Conservation (phyloP, 2,113 vertebrate genomes). For the Corydoras maculifer region DNA sequence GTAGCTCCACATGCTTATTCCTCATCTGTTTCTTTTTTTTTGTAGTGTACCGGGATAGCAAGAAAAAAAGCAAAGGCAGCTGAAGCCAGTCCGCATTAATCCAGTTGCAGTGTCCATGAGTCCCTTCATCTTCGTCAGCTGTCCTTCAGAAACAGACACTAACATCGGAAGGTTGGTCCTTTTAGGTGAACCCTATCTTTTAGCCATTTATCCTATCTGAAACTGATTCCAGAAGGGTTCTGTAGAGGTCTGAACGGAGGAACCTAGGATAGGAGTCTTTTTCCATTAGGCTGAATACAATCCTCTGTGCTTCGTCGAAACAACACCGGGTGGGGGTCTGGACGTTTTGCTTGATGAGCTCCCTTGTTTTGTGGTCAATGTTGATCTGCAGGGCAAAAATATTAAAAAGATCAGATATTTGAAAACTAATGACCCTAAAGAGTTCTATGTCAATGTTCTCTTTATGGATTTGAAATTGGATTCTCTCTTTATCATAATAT, state of each 20-base stretch:
- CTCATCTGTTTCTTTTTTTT: not conserved
- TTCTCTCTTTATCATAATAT: too few species aligned
- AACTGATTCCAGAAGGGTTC: conserved; percentile 71
- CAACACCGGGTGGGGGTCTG: conserved; percentile 63
- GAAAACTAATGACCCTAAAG: too few species aligned
- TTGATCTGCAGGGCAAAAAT: conserved; percentile 69
- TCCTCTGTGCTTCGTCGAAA: conserved; percentile 78
- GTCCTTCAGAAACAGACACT: too few species aligned
- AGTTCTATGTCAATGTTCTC: too few species aligned
- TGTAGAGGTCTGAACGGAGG: conserved; percentile 78
- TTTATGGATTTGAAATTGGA: too few species aligned
- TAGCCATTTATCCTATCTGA: conserved; percentile 54
- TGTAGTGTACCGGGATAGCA: too few species aligned
- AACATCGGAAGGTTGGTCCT: not conserved
- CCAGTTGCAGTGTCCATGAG: too few species aligned
- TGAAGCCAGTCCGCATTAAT: too few species aligned
- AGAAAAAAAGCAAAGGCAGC: too few species aligned
- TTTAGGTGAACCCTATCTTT: not conserved
- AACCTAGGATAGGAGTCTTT: conserved; percentile 81
- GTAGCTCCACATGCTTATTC: not conserved
- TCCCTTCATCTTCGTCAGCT: too few species aligned
- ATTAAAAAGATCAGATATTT: too few species aligned
- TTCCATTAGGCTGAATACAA: conserved; percentile 78
- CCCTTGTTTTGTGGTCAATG: conserved; percentile 76
- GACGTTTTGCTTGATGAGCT: conserved; percentile 64